Percentiles rank a stretch among this genome's conserved stretches.
Evolutionary conservation across 2,797 vertebrate genomes (phyloP).

Genomic region (Syndactyla subalaris): DNA sequence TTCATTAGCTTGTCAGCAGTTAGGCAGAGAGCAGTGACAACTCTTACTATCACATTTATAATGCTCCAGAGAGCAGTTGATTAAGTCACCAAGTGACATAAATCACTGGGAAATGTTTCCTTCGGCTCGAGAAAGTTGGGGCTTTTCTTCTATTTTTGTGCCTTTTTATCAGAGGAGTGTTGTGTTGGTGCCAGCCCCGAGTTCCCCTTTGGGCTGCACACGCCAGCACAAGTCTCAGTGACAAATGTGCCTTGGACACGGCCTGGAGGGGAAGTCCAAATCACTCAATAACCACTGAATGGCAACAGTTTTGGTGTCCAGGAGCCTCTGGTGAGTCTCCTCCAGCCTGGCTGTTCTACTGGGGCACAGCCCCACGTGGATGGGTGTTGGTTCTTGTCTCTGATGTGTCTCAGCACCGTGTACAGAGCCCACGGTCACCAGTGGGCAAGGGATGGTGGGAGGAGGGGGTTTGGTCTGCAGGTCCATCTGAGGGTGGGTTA

Average conservation of each 20-base stretch:
- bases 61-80: slow-evolving; percentile 40
- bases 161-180: not conserved
- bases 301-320: not conserved
- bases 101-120: slow-evolving; percentile 23
- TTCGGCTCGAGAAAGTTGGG: not conserved
- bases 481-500: accelerated
- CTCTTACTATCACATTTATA: slow-evolving; percentile 52
- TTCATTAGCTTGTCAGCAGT: slow-evolving; percentile 64
- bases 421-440: not conserved
- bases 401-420: accelerated
- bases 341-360: not conserved
- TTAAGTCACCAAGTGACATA: slow-evolving; percentile 37
- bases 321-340: not conserved
- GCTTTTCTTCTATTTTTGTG: not conserved
- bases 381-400: not conserved
- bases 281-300: not conserved
- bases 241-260: not conserved
- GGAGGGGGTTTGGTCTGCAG: not conserved
- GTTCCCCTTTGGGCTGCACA: not conserved
- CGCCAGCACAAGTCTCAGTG: not conserved
- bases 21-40: slow-evolving; percentile 60
- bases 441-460: not conserved
- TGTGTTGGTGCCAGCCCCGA: not conserved
- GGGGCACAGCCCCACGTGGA: not conserved
- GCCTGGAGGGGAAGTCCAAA: not conserved